Base-by-base conservation (phyloP, 2,113 vertebrate species). In the Gadus chalcogrammus region DNA sequence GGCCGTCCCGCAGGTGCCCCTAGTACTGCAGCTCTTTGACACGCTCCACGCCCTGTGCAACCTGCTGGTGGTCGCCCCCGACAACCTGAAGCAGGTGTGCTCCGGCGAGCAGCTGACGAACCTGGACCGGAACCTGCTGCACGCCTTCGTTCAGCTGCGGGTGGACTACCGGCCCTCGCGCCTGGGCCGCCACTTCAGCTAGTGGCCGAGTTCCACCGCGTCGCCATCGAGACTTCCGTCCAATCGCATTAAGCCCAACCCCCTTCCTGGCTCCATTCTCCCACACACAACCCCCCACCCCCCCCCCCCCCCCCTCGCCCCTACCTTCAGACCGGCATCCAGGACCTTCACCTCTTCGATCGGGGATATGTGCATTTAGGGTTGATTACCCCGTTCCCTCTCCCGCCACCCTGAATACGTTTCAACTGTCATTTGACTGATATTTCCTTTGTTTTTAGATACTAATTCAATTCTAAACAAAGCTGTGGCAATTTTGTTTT, bases 21-120 rank as follows among this genome's bases (percentile, higher is more conserved):
- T 99, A 85, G 97, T 99, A 74, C 92, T 99, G 84, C 97, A 98
- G 77, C 97, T 99, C 80, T 99, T 99, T 73, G 97, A 99, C 91
- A 98, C 96, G 16, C 93, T 99, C 84, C 97, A 99, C 70, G 95
- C 97, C 79, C 96, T 99, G 80, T 99, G 97, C 91, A 99, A 99
- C 91, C 97, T 99, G 70, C 91, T 99, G 85, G 97, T 99, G 15
- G 97, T 98, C 55, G 95, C 95, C 73, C 97, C 97, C 17, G 97
- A 99, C 91, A 99, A 99, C 84, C 92, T 99, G 81, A 99, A 99
- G 90, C 97, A 99, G 88, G 96, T 99, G 71, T 99, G 97, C 88
- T 99, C 97, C 35, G 97, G 97, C 72, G 97, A 99, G 85, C 97
- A 99, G 71, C 94, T 99, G 79, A 97, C 96, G 84, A 98, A 95